Evolutionary conservation across 1,140 invertebrate genomes (phyloP).

Genomic region (Aporrectodea caliginosa): DNA sequence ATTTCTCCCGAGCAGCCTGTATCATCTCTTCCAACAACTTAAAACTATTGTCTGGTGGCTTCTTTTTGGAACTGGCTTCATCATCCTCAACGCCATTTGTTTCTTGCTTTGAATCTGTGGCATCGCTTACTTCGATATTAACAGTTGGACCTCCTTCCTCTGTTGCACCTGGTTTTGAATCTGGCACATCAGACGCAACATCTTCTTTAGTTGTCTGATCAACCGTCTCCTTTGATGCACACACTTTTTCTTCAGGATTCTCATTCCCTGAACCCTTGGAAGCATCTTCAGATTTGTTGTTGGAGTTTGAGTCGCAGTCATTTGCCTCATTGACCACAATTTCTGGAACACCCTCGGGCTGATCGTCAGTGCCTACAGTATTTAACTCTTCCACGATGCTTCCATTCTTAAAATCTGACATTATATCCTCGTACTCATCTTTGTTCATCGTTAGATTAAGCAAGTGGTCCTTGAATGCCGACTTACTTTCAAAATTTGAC

Average conservation of each 20-base stretch:
- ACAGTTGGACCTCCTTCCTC: neutral
- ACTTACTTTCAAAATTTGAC: constrained; percentile 12
- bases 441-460: constrained; percentile 21
- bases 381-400: neutral
- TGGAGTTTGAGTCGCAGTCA: constrained; percentile 5
- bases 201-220: neutral
- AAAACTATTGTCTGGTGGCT: neutral
- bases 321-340: neutral
- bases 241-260: neutral
- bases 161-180: neutral
- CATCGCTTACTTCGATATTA: neutral
- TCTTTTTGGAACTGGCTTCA: neutral
- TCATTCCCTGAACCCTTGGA: neutral
- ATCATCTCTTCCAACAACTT: neutral
- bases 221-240: neutral
- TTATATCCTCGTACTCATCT: constrained; percentile 20
- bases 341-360: neutral
- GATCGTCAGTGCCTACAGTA: neutral
- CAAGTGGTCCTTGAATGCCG: constrained; percentile 18
- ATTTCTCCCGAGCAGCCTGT: constrained; percentile 1
- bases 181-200: neutral
- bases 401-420: constrained; percentile 14
- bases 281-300: neutral
- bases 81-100: neutral
- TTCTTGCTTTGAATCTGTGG: neutral